Conservation (phyloP, 2,113 vertebrate genomes). For the Camelus dromedarius region DNA sequence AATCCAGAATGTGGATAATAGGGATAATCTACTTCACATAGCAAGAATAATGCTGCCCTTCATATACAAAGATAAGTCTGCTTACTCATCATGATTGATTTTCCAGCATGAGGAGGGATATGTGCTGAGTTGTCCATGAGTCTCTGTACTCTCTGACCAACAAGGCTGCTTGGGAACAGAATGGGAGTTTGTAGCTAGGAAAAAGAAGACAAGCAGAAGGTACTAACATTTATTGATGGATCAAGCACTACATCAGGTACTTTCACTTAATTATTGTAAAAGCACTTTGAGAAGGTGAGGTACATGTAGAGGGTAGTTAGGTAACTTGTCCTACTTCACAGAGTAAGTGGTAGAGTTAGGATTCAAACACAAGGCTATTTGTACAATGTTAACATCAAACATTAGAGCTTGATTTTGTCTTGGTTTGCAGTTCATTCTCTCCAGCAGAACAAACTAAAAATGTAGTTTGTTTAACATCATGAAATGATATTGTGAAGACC, state of each 20-base stretch:
- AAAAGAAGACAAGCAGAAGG: slow-evolving; percentile 30
- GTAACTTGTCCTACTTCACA: slow-evolving; percentile 55
- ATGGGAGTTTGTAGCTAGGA: slow-evolving; percentile 44
- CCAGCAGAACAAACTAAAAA: slow-evolving; percentile 29
- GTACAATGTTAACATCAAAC: slow-evolving; percentile 21
- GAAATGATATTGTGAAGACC: neutral
- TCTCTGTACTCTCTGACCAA: slow-evolving; percentile 36
- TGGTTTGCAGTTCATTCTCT: slow-evolving; percentile 15
- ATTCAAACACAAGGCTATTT: slow-evolving; percentile 31
- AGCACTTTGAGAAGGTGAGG: slow-evolving; percentile 37
- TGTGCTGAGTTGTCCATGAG: slow-evolving; percentile 70
- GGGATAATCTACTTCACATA: slow-evolving; percentile 72
- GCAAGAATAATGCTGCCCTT: slow-evolving; percentile 73
- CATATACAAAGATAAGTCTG: slow-evolving; percentile 69
- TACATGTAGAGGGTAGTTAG: neutral
- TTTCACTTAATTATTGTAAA: slow-evolving; percentile 68
- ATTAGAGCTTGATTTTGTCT: slow-evolving; percentile 53
- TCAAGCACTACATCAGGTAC: slow-evolving; percentile 1
- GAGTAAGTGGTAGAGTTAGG: neutral
- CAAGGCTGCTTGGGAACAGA: slow-evolving; percentile 57
- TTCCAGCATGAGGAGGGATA: slow-evolving; percentile 41
- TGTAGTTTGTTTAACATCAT: slow-evolving; percentile 32
- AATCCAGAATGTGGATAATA: slow-evolving; percentile 70
- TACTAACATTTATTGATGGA: neutral
- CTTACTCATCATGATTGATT: slow-evolving; percentile 74